These are phyloP conservation scores for Frieseomelitta varia DNA, from an alignment of 1,140 invertebrate species.

Conservation along the genomic window DNA sequence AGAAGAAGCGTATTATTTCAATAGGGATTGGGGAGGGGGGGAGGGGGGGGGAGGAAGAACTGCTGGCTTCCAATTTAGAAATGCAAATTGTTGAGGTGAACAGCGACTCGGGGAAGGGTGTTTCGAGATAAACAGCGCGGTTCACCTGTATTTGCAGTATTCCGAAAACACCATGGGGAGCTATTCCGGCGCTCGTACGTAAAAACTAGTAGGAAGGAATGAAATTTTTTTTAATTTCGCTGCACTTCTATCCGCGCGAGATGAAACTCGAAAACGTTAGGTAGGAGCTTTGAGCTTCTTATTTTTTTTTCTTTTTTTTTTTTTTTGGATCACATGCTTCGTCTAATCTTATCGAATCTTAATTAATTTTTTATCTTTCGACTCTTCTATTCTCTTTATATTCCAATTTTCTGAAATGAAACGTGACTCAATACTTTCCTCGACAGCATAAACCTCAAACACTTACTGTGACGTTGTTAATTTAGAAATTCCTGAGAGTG, in stretches of 20 bases:
- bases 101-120: not conserved
- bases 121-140: not conserved
- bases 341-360: no score
- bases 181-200: not conserved
- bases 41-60: no score
- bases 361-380: no score
- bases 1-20: not conserved
- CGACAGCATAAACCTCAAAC: no score
- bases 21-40: no score
- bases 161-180: not conserved
- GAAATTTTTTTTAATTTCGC: not conserved
- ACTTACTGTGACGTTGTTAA: no score
- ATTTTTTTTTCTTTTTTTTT: not conserved
- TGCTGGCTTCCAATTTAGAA: not conserved
- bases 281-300: not conserved
- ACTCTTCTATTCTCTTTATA: no score
- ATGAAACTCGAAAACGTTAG: not conserved
- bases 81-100: slow-evolving; percentile 5
- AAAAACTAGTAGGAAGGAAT: not conserved
- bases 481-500: no score
- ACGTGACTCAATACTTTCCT: no score
- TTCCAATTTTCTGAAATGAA: no score
- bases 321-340: no score
- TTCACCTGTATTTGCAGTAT: not conserved
- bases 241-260: accelerated